These are phyloP conservation scores for Gerosis bhagava DNA, from an alignment of 2,888 invertebrate genomes.

Conservation along the genomic window DNA sequence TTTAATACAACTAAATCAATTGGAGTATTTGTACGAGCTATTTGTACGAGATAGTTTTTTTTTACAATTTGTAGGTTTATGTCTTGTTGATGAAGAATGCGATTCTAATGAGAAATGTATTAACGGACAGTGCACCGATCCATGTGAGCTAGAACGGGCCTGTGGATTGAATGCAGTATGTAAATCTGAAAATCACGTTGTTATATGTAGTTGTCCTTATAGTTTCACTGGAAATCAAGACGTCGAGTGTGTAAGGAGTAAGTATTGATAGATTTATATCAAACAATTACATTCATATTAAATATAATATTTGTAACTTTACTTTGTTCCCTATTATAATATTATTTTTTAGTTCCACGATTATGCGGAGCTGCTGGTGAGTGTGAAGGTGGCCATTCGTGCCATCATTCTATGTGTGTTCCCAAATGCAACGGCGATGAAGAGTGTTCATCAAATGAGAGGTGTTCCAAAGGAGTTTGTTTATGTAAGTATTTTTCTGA, in stretches of 20 bases:
- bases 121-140: constrained; percentile 91
- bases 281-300: too few relatives aligned
- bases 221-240: constrained; percentile 94
- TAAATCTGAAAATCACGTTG: constrained; percentile 86
- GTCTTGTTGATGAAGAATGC: constrained; percentile 91
- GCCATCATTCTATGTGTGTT: constrained; percentile 92
- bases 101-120: constrained; percentile 89
- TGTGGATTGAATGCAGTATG: constrained; percentile 94
- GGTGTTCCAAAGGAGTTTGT: constrained; percentile 91
- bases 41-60: too few relatives aligned
- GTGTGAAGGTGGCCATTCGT: constrained; percentile 87
- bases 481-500: constrained; percentile 87
- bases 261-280: too few relatives aligned
- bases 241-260: constrained; percentile 92
- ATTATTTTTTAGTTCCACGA: constrained; percentile 85
- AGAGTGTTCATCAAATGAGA: constrained; percentile 94
- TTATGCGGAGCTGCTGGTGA: constrained; percentile 87
- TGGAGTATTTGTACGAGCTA: too few relatives aligned
- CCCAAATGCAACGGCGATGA: constrained; percentile 89
- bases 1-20: too few relatives aligned
- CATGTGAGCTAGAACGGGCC: constrained; percentile 88
- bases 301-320: too few relatives aligned
- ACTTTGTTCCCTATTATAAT: too few relatives aligned
- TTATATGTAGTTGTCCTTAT: constrained; percentile 91
- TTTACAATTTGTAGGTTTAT: constrained; percentile 84